Base-by-base conservation (phyloP, 2,113 vertebrate species). In the Cephalopholis sonnerati region DNA sequence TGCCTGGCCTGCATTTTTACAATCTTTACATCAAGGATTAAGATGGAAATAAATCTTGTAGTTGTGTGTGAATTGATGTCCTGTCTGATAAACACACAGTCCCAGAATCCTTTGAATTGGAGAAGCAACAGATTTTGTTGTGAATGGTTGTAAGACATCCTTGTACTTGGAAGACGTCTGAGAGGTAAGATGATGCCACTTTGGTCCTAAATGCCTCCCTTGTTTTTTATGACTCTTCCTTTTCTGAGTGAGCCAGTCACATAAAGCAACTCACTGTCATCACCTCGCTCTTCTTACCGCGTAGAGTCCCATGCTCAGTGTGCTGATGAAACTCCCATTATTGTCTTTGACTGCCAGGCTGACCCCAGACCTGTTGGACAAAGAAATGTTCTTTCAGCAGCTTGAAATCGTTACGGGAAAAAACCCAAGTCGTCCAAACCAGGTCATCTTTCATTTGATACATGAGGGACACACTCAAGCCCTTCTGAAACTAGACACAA, bases 301-400 rank as follows among this genome's bases (percentile, higher is more conserved):
- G 29, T 75, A 95, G 0, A 95, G 90, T 2, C 6, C n/a, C 92
- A 95, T 91, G 77, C 91, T 93, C 22, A 95, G 82, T 0, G 94
- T 93, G 74, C 95, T 95, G 81, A 95, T 86, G 81, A 95, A 95
- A 70, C 89, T 95, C 0, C 94, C 94, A 18, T 94, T 94, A 3
- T 82, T 93, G 86, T 95, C 94, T 57, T 81, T 92, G 24, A 94
- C 82, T 16, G 90, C 91, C 61, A 95, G 59, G 48, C 64, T 92
- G 54, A 77, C 88, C 24, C 88, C 93, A 55, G 93, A 87, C 48
- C 95, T 95, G 90, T 79, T 53, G 41, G 44, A n/a, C 18, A 29
- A 20, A 67, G 44, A n/a, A 69, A 12, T 44, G 63, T 46, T 24
- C 12, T 7, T 22, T 84, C 53, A 63, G 36, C 46, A 62, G 22